Evolutionary conservation across 1,140 invertebrate species (phyloP), one percentile per base, ranked within the genome.

Genomic region (Heterodera carotae): DNA sequence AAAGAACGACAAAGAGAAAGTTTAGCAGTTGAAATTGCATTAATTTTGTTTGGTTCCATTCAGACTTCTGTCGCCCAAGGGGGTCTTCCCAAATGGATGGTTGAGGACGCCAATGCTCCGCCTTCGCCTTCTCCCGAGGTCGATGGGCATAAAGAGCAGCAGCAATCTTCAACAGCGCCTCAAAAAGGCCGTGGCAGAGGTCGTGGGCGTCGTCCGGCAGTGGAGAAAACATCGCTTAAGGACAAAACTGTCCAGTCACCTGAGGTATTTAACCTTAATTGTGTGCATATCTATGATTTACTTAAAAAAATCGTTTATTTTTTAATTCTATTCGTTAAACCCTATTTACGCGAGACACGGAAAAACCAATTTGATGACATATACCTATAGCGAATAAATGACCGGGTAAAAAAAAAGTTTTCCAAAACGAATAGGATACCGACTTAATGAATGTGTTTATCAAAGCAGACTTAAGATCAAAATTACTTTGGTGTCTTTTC

Each of bases 61-160:
- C 48, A 56, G 48, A 56, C 15, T 56, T 56, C 48, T 56, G 15
- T 18, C 5, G 48, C 18, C 22, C 34, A 74, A 74, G 43, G 25
- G 22, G 39, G 72, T 59, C 12, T 64, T 74, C 72, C 72, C 6
- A 74, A 74, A 62, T 74, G 72, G 72, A 74, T 74, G 72, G 72
- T 74, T 64, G 53, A 74, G 56, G 39, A 64, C 64, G 72, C 72
- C 31, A 74, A 74, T 74, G 27, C 72, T 59, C 72, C 72, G 18
- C 56, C 56, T 6, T 73, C 71, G 15, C 72, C 72, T 15, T 74
- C 72, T 29, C 72, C 72, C 2, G 72, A 74, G 59, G 56, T 62
- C 10, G 31, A 27, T 33, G 72, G 59, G 39, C 59, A 74, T 6
- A 31, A 34, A 36, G 56, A 18, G 22, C 56, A 64, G 39, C 43